phyloP scores from a whole-genome alignment of 2,113 vertebrate genomes.

The Steatornis caripensis region DNA sequence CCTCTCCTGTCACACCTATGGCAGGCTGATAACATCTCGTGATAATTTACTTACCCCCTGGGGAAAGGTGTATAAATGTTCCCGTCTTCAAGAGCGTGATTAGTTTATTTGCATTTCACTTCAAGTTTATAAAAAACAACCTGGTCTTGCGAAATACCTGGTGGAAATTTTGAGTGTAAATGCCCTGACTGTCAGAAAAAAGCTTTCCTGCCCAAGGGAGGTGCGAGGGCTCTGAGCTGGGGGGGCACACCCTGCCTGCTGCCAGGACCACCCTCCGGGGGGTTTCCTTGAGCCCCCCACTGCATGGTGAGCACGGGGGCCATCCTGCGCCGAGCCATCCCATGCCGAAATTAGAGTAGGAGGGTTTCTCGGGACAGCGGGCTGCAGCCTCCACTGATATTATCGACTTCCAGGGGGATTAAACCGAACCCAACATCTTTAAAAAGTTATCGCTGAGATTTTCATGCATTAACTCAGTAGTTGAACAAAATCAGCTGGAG shows the following conservation, averaged over 20 bases:
- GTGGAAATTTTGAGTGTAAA: not conserved
- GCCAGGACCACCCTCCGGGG: too few species aligned
- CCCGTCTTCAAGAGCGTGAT: not conserved
- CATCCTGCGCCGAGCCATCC: too few species aligned
- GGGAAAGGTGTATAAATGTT: not conserved
- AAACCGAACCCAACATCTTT: not conserved
- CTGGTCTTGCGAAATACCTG: rapidly evolving
- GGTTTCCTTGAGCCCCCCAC: not conserved
- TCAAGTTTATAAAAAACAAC: not conserved
- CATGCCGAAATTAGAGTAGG: rapidly evolving
- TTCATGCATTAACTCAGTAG: slow-evolving; percentile 6
- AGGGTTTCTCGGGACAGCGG: not conserved
- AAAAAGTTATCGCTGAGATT: not conserved
- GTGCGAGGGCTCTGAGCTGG: not conserved
- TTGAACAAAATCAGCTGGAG: slow-evolving; percentile 7
- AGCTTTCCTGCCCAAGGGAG: too few species aligned
- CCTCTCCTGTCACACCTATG: not conserved
- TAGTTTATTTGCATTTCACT: not conserved
- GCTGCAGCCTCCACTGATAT: not conserved
- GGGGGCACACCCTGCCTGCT: too few species aligned
- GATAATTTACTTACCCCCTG: not conserved
- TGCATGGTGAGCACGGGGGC: not conserved
- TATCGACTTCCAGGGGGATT: not conserved
- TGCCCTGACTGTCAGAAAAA: not conserved
- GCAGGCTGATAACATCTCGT: not conserved